These are phyloP conservation scores for Arremon aurantiirostris DNA, from an alignment of 2,797 vertebrate species.

Conservation along the genomic window DNA sequence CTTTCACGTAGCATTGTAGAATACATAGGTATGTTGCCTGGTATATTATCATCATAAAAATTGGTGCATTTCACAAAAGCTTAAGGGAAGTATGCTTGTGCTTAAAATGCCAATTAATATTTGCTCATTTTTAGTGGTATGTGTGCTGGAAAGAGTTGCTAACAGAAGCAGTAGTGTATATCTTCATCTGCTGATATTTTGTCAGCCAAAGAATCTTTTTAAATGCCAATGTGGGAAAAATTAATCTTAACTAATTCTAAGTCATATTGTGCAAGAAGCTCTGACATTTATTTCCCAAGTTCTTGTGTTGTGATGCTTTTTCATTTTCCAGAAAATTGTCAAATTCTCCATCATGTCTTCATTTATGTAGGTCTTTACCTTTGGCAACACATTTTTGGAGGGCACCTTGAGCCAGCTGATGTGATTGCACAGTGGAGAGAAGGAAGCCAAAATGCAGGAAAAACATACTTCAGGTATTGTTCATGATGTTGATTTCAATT, in stretches of 20 bases:
- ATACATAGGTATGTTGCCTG: neutral
- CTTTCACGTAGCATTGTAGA: neutral
- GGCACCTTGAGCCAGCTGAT: conserved; percentile 85
- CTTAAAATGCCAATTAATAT: neutral
- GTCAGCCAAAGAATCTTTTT: neutral
- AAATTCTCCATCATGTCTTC: neutral
- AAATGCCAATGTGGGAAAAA: neutral
- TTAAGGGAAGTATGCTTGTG: neutral
- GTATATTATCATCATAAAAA: neutral
- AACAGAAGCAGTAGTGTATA: neutral
- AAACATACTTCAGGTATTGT: conserved; percentile 86
- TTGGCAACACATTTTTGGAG: conserved; percentile 95
- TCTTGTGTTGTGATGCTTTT: neutral
- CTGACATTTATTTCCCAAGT: neutral
- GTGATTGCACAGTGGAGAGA: conserved; percentile 90
- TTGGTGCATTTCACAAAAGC: neutral
- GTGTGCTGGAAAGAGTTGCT: neutral
- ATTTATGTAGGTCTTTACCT: conserved; percentile 89
- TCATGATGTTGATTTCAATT: neutral
- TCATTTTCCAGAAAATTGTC: neutral
- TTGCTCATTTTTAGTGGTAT: neutral
- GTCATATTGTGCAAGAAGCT: neutral
- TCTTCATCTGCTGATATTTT: neutral
- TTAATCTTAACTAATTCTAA: neutral
- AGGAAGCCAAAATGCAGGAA: conserved; percentile 85